Conservation (phyloP, 2,113 vertebrate genomes). For the Bubo blakistoni region DNA sequence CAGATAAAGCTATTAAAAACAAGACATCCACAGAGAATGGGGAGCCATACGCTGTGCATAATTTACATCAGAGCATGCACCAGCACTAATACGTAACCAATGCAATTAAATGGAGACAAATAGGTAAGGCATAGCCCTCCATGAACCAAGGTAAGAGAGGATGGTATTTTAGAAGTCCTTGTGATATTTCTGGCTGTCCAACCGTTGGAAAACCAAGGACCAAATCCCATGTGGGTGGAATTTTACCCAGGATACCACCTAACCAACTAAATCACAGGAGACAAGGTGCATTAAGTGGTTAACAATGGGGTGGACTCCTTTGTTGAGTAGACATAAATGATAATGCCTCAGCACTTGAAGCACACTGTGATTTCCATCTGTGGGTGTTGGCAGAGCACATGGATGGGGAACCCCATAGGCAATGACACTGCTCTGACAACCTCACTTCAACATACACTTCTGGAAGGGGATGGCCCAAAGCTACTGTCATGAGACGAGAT, state of each 20-base stretch:
- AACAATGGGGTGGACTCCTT: not conserved
- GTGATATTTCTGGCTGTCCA: not conserved
- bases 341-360: not conserved
- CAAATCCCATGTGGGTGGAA: not conserved
- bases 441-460: not conserved
- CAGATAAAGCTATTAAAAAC: not conserved
- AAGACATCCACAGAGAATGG: not conserved
- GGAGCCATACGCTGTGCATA: not conserved
- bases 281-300: not conserved
- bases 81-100: not conserved
- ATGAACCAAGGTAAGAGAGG: not conserved
- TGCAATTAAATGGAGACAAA: not conserved
- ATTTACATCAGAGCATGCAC: not conserved
- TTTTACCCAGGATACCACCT: not conserved
- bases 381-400: too few relatives aligned
- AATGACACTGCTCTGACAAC: not conserved
- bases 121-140: not conserved
- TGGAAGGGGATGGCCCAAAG: not conserved
- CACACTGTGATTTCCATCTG: not conserved
- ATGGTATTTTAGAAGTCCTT: not conserved
- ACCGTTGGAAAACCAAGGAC: not conserved
- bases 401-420: not conserved
- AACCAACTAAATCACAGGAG: not conserved
- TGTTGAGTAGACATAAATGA: not conserved
- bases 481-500: rapidly evolving